Percentiles rank a stretch among this genome's conserved stretches.
Conservation (phyloP, 1,140 invertebrate species). For the Drosophila persimilis region DNA sequence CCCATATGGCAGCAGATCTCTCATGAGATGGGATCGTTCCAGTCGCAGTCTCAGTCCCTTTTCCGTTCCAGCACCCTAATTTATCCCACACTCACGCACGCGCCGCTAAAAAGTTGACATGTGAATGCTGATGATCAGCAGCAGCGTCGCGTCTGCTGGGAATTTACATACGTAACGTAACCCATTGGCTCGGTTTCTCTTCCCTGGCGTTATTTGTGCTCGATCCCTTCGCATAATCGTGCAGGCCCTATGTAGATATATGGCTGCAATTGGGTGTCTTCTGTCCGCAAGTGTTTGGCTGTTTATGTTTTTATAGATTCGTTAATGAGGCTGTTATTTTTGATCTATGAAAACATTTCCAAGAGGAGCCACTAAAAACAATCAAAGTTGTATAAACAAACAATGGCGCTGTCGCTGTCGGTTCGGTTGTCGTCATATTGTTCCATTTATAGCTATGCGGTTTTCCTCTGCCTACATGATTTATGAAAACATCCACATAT, state of each 20-base stretch:
- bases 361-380: constrained; percentile 71
- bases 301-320: constrained; percentile 80
- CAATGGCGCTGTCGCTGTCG: constrained; percentile 60
- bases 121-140: neutral
- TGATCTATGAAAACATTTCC: constrained; percentile 57
- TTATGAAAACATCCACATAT: constrained; percentile 34
- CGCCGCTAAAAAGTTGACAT: constrained; percentile 34
- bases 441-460: constrained; percentile 72
- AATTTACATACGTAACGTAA: constrained; percentile 24
- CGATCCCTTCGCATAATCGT: constrained; percentile 17
- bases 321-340: constrained; percentile 80
- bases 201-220: neutral
- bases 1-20: constrained; percentile 62
- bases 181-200: constrained; percentile 36
- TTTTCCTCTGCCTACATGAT: constrained; percentile 45
- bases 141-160: constrained; percentile 23
- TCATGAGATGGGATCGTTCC: constrained; percentile 39
- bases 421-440: constrained; percentile 66
- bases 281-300: constrained; percentile 62
- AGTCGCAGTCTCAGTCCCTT: neutral
- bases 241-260: neutral
- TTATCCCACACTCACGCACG: constrained; percentile 51
- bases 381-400: constrained; percentile 80
- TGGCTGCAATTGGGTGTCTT: constrained; percentile 51
- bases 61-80: constrained; percentile 7